phyloP scores from a whole-genome alignment of 1,140 invertebrate species.

The Gryllus bimaculatus region DNA sequence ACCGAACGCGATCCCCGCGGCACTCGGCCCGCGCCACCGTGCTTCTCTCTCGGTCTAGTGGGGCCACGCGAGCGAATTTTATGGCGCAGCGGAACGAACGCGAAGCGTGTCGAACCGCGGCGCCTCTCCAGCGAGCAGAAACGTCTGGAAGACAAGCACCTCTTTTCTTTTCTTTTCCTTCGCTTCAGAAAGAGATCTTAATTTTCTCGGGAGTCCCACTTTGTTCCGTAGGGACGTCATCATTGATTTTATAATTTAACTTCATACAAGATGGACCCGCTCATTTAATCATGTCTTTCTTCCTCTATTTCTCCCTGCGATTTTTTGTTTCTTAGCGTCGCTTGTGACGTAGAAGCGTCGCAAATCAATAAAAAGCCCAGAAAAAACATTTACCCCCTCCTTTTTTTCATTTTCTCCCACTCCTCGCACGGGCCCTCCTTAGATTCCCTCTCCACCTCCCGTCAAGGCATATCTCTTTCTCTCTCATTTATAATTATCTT shows the following conservation, averaged over 20 bases:
- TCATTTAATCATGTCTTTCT: constrained; percentile 9
- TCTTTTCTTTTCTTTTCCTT: too few relatives aligned
- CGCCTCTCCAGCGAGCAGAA: too few relatives aligned
- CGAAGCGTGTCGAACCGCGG: too few relatives aligned
- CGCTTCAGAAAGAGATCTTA: too few relatives aligned
- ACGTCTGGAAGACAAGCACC: too few relatives aligned
- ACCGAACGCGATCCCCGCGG: too few relatives aligned
- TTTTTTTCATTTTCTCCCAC: not conserved
- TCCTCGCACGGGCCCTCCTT: not conserved
- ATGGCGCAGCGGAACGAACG: too few relatives aligned
- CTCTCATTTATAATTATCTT: not conserved
- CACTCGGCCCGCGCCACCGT: too few relatives aligned
- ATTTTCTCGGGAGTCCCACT: too few relatives aligned
- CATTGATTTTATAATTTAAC: constrained; percentile 16
- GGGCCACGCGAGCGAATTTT: too few relatives aligned
- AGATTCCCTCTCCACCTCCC: not conserved
- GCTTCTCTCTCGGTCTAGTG: too few relatives aligned
- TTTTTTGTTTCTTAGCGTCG: constrained; percentile 10
- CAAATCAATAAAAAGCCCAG: constrained; percentile 15
- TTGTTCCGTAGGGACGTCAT: not conserved
- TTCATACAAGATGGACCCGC: constrained; percentile 8
- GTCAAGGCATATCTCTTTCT: not conserved
- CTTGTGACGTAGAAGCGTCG: constrained; percentile 8
- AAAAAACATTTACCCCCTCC: constrained; percentile 14
- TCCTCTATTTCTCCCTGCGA: not conserved